Conservation (phyloP, 2,113 vertebrate species). For the Vulpes ferrilata region DNA sequence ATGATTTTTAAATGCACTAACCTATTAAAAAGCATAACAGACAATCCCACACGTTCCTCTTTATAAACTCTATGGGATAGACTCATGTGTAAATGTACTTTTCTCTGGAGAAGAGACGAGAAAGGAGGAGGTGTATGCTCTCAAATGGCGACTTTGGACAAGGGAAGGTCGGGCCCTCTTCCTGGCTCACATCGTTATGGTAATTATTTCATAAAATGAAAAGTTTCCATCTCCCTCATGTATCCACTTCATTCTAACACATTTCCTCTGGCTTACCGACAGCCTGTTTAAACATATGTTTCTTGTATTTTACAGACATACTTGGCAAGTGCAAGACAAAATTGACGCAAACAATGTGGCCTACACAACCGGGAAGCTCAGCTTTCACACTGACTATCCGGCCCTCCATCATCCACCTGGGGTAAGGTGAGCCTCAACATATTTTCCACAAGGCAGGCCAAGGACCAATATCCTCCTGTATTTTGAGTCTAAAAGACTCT, state of each 20-base stretch:
- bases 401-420: constrained; percentile 95
- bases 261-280: constrained; percentile 56
- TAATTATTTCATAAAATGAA: constrained; percentile 57
- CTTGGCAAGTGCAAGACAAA: constrained; percentile 98
- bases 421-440: constrained; percentile 88
- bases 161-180: constrained; percentile 12
- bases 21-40: background rate
- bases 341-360: constrained; percentile 95
- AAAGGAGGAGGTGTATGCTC: background rate
- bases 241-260: constrained; percentile 29
- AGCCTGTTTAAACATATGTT: constrained; percentile 71
- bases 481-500: background rate
- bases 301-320: constrained; percentile 90
- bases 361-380: constrained; percentile 94
- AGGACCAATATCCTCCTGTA: background rate
- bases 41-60: background rate
- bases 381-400: constrained; percentile 96
- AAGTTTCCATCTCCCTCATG: constrained; percentile 14
- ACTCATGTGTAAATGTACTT: background rate
- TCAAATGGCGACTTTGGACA: constrained; percentile 22
- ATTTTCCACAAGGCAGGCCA: constrained; percentile 48
- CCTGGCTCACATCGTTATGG: constrained; percentile 30
- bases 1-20: background rate
- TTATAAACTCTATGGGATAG: background rate
- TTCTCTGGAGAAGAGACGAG: background rate